Evolutionary conservation across 2,888 invertebrate genomes (phyloP).

Genomic region (Linnaemya tessellans): DNA sequence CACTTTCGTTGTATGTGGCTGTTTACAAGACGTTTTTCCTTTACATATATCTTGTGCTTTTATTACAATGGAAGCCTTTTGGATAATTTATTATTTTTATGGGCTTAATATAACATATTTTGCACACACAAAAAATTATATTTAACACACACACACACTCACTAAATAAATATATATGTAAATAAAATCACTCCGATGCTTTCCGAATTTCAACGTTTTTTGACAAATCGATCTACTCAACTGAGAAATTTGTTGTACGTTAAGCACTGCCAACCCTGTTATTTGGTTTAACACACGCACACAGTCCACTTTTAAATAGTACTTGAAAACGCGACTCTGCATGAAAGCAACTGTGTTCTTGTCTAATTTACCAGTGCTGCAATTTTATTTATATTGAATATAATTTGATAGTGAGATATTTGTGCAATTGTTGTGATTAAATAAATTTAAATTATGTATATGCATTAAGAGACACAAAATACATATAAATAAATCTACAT

Average conservation of each 20-base stretch:
- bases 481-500: no score
- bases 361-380: neutral
- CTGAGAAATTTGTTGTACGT: conserved; percentile 57
- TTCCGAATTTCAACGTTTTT: conserved; percentile 52
- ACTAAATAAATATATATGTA: conserved; percentile 6
- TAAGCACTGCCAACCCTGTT: conserved; percentile 5
- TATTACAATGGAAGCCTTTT: conserved; percentile 22
- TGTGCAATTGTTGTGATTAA: no score
- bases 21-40: neutral
- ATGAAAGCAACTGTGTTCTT: neutral
- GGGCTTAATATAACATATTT: conserved; percentile 12
- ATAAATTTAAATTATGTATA: no score
- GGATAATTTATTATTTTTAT: neutral
- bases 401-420: no score
- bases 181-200: conserved; percentile 53
- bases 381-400: neutral
- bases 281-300: neutral
- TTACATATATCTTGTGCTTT: conserved; percentile 20
- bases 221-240: conserved; percentile 70
- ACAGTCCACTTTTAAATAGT: neutral
- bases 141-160: conserved; percentile 44
- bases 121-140: conserved; percentile 15
- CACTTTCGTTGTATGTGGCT: conserved; percentile 45
- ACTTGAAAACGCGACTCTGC: neutral
- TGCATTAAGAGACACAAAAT: no score